Evolutionary conservation across 2,888 invertebrate genomes (phyloP).

Genomic region (Elysia crispata): DNA sequence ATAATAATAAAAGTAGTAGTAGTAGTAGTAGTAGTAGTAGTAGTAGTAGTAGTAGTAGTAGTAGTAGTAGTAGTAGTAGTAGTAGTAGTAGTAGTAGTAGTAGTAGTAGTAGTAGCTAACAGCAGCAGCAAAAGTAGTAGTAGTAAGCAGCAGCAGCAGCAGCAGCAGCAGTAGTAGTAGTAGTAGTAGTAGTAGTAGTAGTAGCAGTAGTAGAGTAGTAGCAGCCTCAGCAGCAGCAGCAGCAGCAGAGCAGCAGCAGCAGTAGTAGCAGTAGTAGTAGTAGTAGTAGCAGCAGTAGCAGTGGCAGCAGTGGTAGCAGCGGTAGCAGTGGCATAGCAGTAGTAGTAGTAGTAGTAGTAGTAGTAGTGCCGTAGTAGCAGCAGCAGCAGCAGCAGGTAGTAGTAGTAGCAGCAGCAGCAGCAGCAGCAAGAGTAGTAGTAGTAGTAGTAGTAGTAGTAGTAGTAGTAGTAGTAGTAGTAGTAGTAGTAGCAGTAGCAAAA

Average conservation of each 20-base stretch:
- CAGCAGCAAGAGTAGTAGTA: too few relatives aligned
- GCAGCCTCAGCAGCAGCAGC: too few relatives aligned
- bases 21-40: conserved; percentile 9
- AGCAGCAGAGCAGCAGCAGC: too few relatives aligned
- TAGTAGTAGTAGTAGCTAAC: conserved; percentile 9
- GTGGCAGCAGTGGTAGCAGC: background rate
- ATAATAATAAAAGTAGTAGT: too few relatives aligned
- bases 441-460: too few relatives aligned
- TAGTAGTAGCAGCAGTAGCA: background rate
- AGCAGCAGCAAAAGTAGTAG: too few relatives aligned
- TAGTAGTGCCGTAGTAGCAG: background rate
- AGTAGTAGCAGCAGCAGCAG: background rate
- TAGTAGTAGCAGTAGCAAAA: background rate
- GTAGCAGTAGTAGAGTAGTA: too few relatives aligned
- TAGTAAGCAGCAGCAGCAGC: too few relatives aligned
- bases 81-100: conserved; percentile 9
- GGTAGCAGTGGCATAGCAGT: too few relatives aligned
- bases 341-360: background rate
- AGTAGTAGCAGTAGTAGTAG: conserved; percentile 4
- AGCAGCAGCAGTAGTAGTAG: background rate
- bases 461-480: background rate
- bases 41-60: conserved; percentile 9
- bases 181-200: conserved; percentile 9
- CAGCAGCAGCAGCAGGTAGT: background rate
- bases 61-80: conserved; percentile 9